Conservation (phyloP, 2,113 vertebrate species). For the Saiga tatarica region DNA sequence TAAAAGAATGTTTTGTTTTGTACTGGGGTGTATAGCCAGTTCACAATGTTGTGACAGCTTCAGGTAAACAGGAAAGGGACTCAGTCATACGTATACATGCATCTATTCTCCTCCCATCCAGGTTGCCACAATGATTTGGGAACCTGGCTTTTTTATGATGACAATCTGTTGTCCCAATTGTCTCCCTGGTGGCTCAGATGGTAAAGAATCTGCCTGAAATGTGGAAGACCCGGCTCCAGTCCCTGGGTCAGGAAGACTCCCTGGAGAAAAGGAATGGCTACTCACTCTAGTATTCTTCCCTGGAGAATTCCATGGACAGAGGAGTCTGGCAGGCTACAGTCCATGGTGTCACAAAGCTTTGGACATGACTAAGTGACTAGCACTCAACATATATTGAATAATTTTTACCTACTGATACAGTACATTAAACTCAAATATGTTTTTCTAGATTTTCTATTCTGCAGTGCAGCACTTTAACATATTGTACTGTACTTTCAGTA, state of each 20-base stretch:
- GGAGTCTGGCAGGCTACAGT: background rate
- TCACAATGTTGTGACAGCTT: background rate
- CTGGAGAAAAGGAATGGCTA: background rate
- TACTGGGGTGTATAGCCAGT: background rate
- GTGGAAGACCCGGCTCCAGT: background rate
- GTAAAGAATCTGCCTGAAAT: background rate
- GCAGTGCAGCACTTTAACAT: background rate
- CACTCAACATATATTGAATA: background rate
- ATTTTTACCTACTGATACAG: background rate
- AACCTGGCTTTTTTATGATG: background rate
- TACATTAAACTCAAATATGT: background rate
- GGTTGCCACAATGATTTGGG: background rate
- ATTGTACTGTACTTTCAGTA: background rate
- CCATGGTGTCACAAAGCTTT: fast-evolving
- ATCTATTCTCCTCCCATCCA: background rate
- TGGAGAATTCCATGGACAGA: background rate
- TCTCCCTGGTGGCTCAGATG: background rate
- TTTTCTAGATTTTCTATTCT: background rate
- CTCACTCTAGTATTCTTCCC: background rate
- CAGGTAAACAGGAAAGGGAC: background rate
- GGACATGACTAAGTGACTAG: background rate
- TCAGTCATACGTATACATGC: background rate
- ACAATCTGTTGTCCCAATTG: background rate
- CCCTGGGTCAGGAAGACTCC: background rate
- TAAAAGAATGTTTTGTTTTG: background rate